These are phyloP conservation scores for Urocynchramus pylzowi DNA, from an alignment of 2,113 vertebrate species.

Conservation along the genomic window DNA sequence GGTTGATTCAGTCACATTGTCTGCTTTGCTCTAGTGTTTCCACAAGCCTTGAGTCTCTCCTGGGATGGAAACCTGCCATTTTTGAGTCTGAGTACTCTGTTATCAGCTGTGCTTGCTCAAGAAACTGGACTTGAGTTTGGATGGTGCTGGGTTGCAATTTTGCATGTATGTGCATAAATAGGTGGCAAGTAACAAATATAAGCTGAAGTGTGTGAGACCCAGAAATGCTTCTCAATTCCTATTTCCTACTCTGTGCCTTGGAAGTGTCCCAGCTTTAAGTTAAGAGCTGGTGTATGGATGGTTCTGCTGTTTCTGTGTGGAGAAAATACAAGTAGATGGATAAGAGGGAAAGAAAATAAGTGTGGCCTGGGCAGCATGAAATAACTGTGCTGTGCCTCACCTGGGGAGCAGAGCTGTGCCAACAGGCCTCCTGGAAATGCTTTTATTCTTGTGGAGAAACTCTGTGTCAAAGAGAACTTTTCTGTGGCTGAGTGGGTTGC, in stretches of 20 bases:
- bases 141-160: not conserved
- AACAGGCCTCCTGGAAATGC: not conserved
- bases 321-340: not conserved
- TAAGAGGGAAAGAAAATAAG: not conserved
- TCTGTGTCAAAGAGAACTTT: not conserved
- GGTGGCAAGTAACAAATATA: not conserved
- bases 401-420: not conserved
- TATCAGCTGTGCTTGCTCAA: not conserved
- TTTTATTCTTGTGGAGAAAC: not conserved
- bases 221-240: not conserved
- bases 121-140: not conserved
- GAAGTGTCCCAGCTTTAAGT: not conserved
- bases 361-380: too few relatives aligned
- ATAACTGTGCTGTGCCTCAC: accelerated
- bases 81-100: not conserved
- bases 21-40: not conserved
- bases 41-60: not conserved
- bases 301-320: not conserved
- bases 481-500: not conserved
- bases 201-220: not conserved
- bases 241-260: not conserved
- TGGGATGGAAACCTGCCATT: not conserved
- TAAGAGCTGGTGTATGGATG: not conserved
- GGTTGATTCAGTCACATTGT: accelerated
- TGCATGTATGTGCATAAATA: accelerated